phyloP scores from a whole-genome alignment of 2,888 invertebrate genomes.

The Galeopsomyia nigrocyanea region DNA sequence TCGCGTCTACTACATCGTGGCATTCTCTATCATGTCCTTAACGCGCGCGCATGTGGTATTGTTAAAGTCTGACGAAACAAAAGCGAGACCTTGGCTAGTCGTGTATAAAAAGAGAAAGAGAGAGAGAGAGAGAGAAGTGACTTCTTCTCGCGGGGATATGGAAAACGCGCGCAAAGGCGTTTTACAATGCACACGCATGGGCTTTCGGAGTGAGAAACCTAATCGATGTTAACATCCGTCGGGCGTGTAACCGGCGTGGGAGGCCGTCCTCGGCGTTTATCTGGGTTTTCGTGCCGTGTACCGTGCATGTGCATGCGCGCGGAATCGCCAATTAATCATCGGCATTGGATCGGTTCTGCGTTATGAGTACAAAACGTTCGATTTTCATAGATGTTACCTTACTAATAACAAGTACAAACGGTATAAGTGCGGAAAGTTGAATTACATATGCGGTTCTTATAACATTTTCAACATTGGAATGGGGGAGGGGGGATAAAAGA shows the following conservation, averaged over 20 bases:
- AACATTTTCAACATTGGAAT: too few relatives aligned
- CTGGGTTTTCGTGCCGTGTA: conserved; percentile 49
- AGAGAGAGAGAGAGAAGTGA: conserved; percentile 2
- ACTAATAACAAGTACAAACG: too few relatives aligned
- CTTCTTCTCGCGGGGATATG: conserved; percentile 2
- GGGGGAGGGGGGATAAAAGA: too few relatives aligned
- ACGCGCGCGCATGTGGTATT: conserved; percentile 5
- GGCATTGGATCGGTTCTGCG: too few relatives aligned
- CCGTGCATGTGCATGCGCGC: neutral
- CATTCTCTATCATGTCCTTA: conserved; percentile 8
- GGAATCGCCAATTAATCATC: conserved; percentile 31
- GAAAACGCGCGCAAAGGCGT: conserved; percentile 21
- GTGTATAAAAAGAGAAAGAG: neutral
- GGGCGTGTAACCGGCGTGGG: conserved; percentile 43
- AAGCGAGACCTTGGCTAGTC: conserved; percentile 33
- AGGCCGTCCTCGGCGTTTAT: conserved; percentile 46
- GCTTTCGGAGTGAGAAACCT: conserved; percentile 3
- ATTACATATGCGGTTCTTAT: too few relatives aligned
- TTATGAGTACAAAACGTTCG: too few relatives aligned
- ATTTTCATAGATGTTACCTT: too few relatives aligned
- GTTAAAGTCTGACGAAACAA: conserved; percentile 36
- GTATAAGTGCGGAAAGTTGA: too few relatives aligned
- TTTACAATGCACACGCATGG: conserved; percentile 19
- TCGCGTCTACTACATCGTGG: too few relatives aligned
- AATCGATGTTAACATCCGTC: conserved; percentile 42